Percentiles rank a stretch among this genome's conserved stretches.
Evolutionary conservation across 2,888 invertebrate genomes (phyloP).

Genomic region (Xylota sylvarum): DNA sequence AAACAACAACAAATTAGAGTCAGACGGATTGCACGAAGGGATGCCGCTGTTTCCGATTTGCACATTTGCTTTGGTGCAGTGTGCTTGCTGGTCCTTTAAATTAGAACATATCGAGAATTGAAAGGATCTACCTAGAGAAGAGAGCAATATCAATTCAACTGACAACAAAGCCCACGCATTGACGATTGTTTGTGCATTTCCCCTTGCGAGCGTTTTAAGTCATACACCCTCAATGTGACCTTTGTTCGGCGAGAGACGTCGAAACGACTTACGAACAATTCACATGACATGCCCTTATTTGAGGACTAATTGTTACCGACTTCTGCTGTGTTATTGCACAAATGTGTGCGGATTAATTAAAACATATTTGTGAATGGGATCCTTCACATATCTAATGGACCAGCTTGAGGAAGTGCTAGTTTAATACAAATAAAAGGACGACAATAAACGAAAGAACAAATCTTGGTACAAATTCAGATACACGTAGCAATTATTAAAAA

Average conservation of each 20-base stretch:
- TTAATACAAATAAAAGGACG: too few species aligned
- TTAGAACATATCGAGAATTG: slow-evolving; percentile 62
- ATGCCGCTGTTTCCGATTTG: slow-evolving; percentile 21
- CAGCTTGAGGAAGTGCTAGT: not conserved
- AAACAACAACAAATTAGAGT: slow-evolving; percentile 72
- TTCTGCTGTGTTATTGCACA: slow-evolving; percentile 66
- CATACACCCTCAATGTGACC: slow-evolving; percentile 70
- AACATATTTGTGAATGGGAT: slow-evolving; percentile 56
- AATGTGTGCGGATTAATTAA: slow-evolving; percentile 73
- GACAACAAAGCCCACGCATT: slow-evolving; percentile 65
- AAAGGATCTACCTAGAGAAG: slow-evolving; percentile 63
- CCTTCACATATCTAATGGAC: slow-evolving; percentile 16
- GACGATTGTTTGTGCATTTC: slow-evolving; percentile 58
- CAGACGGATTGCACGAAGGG: slow-evolving; percentile 51
- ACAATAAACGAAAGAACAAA: too few species aligned
- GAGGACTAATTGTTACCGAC: slow-evolving; percentile 73
- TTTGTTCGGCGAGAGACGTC: slow-evolving; percentile 60
- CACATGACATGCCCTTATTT: slow-evolving; percentile 71
- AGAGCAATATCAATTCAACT: slow-evolving; percentile 70
- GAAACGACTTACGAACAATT: slow-evolving; percentile 71
- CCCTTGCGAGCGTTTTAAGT: slow-evolving; percentile 34
- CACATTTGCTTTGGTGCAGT: slow-evolving; percentile 44
- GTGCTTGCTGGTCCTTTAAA: slow-evolving; percentile 63
- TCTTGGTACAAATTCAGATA: too few species aligned
- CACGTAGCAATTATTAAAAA: too few species aligned